Percentiles rank a stretch among this genome's conserved stretches.
phyloP scores from a whole-genome alignment of 2,888 invertebrate species.

The Eulithis testata region DNA sequence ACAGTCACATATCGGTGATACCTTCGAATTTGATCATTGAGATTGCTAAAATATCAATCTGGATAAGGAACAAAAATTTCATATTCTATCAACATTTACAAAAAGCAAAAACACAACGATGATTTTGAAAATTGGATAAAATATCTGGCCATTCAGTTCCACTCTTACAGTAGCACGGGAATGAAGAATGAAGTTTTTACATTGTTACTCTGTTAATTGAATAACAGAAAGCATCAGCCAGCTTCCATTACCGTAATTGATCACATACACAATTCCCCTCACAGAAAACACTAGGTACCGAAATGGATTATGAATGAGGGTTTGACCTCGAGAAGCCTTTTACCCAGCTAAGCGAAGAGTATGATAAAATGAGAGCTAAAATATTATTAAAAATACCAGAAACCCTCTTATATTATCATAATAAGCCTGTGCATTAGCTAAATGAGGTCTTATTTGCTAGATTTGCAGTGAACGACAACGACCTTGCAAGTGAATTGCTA shows the following conservation, averaged over 20 bases:
- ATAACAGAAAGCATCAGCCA: constrained; percentile 26
- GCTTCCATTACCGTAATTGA: constrained; percentile 33
- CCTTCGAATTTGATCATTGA: constrained; percentile 4
- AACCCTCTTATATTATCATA: constrained; percentile 21
- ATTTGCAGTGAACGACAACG: constrained; percentile 48
- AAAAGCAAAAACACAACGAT: not conserved
- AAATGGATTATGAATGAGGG: constrained; percentile 37
- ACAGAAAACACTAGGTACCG: constrained; percentile 28
- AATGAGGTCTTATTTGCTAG: constrained; percentile 27
- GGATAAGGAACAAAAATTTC: not conserved
- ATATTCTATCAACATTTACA: not conserved
- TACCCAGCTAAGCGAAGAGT: constrained; percentile 17
- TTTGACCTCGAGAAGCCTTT: constrained; percentile 30
- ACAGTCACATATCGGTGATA: not conserved
- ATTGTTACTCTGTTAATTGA: constrained; percentile 15
- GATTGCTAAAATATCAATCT: not conserved
- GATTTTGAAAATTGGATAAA: constrained; percentile 1
- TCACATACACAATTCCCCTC: constrained; percentile 31
- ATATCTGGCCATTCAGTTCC: not conserved
- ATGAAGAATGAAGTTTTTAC: constrained; percentile 5
- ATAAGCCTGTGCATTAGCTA: constrained; percentile 8
- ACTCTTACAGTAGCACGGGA: not conserved
- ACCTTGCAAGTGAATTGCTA: constrained; percentile 70
- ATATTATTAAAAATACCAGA: constrained; percentile 5
- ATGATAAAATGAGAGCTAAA: constrained; percentile 1